Evolutionary conservation across 2,888 invertebrate species (phyloP).

Genomic region (Stenotaenia linearis): DNA sequence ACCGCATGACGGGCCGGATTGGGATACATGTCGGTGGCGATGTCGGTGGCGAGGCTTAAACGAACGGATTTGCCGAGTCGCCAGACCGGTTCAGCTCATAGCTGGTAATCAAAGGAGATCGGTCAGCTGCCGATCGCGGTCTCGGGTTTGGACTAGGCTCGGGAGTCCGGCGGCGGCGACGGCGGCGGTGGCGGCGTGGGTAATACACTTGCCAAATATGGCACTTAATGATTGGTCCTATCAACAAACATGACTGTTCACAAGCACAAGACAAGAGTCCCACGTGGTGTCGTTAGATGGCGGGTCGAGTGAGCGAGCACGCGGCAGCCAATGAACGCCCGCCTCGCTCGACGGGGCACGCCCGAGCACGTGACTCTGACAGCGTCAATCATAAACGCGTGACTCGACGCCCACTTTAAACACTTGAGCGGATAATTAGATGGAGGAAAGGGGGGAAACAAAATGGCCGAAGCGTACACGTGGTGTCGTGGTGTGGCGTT

Average conservation of each 20-base stretch:
- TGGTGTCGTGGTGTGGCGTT: constrained; percentile 42
- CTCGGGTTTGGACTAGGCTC: constrained; percentile 27
- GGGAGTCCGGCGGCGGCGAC: constrained; percentile 28
- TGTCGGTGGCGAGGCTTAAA: constrained; percentile 29
- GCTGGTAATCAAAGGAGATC: background rate
- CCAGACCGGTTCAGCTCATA: background rate
- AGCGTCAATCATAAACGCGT: background rate
- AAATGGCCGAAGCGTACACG: constrained; percentile 39
- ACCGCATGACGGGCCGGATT: constrained; percentile 40
- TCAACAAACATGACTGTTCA: constrained; percentile 42
- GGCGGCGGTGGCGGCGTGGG: constrained; percentile 30
- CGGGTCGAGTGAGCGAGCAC: constrained; percentile 35
- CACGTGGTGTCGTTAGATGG: constrained; percentile 44
- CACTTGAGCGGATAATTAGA: background rate
- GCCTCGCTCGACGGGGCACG: no score
- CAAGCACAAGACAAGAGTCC: constrained; percentile 41
- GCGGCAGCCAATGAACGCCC: background rate
- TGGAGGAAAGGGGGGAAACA: background rate
- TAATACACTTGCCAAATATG: constrained; percentile 43
- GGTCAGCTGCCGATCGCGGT: background rate
- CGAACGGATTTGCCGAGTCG: background rate
- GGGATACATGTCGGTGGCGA: constrained; percentile 38
- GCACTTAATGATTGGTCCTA: constrained; percentile 46
- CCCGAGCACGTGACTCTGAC: background rate
- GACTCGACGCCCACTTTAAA: background rate